A percentile compares a stretch with the other conserved stretches of the same genome.
These are phyloP conservation scores for Agrilus cyanescens DNA, from an alignment of 2,888 invertebrate genomes.

Conservation along the genomic window DNA sequence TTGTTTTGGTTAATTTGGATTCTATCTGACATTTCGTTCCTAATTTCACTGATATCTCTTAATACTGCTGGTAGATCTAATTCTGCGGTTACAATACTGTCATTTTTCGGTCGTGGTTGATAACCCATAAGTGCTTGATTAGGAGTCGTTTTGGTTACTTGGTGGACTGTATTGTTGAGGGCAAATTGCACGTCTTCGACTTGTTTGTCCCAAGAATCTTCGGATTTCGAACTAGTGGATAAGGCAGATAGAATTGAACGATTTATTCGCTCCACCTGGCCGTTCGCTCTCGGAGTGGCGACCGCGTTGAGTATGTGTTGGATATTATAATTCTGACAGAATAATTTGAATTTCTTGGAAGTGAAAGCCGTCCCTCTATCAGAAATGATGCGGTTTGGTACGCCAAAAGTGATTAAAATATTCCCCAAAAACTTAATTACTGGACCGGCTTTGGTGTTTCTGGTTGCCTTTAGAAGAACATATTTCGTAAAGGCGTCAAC, in stretches of 20 bases:
- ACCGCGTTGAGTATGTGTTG: slow-evolving; percentile 16
- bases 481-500: no score
- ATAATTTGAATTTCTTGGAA: no score
- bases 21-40: no score
- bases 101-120: neutral
- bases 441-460: no score
- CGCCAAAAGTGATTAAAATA: no score
- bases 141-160: slow-evolving; percentile 14
- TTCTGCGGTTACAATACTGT: neutral
- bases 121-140: slow-evolving; percentile 7
- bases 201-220: slow-evolving; percentile 15
- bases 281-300: slow-evolving; percentile 10
- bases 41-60: neutral
- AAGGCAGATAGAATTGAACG: slow-evolving; percentile 15
- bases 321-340: no score
- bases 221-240: slow-evolving; percentile 13
- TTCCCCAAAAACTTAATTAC: no score
- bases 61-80: no score
- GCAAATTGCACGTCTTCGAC: slow-evolving; percentile 14
- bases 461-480: no score
- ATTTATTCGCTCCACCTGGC: slow-evolving; percentile 21
- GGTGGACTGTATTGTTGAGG: slow-evolving; percentile 16
- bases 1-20: no score
- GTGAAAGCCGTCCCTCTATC: no score
- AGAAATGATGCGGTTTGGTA: no score